Evolutionary conservation across 2,797 vertebrate species (phyloP).

Genomic region (Bucorvus abyssinicus): DNA sequence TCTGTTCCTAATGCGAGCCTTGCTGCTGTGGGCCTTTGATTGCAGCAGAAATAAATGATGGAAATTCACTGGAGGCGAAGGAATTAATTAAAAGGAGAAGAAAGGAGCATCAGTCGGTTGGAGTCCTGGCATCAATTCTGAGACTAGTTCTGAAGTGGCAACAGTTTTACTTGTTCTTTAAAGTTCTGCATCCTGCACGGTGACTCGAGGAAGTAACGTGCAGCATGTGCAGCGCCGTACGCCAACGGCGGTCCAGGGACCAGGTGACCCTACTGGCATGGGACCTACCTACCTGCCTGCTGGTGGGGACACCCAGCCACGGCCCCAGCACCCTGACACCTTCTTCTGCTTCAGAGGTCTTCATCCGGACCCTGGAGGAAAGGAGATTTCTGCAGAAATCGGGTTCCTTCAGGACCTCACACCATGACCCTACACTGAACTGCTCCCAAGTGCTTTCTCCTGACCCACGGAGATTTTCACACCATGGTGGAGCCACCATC

Average conservation of each 20-base stretch:
- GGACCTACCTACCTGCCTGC: neutral
- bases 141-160: slow-evolving; percentile 35
- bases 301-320: neutral
- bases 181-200: neutral
- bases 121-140: slow-evolving; percentile 55
- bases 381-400: neutral
- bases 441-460: neutral
- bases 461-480: accelerated
- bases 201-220: neutral
- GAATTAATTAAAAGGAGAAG: slow-evolving; percentile 61
- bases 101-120: slow-evolving; percentile 51
- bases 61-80: slow-evolving; percentile 54
- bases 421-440: too few relatives aligned
- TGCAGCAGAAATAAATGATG: slow-evolving; percentile 11
- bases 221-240: accelerated
- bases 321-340: neutral
- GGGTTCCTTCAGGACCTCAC: neutral
- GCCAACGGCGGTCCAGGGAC: accelerated
- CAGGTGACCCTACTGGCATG: accelerated
- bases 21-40: slow-evolving; percentile 10
- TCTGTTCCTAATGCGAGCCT: slow-evolving; percentile 37
- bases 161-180: neutral
- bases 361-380: neutral
- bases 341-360: neutral
- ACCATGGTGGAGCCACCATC: accelerated